Evolutionary conservation across 2,797 vertebrate species (phyloP).

Genomic region (Sibirionetta formosa): DNA sequence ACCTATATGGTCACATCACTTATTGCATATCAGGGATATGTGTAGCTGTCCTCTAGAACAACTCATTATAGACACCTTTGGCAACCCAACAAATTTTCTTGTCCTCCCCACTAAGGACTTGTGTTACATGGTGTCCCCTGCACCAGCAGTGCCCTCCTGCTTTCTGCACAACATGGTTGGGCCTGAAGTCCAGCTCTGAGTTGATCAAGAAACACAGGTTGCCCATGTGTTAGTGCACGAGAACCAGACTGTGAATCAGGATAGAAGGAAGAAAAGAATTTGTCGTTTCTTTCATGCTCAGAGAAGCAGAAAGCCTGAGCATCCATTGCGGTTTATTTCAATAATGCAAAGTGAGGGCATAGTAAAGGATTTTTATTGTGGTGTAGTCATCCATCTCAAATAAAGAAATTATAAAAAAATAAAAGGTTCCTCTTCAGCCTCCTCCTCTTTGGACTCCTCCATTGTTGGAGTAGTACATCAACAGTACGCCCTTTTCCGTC

Average conservation of each 20-base stretch:
- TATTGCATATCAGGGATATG: rapidly evolving
- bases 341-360: slow-evolving; percentile 3
- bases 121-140: not conserved
- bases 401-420: not conserved
- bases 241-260: not conserved
- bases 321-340: not conserved
- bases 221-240: not conserved
- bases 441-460: not conserved
- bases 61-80: not conserved
- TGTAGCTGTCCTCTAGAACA: not conserved
- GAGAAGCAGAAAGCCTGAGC: not conserved
- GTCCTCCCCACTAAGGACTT: not conserved
- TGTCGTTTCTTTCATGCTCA: not conserved
- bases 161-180: rapidly evolving
- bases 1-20: not conserved
- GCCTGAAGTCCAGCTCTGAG: not conserved
- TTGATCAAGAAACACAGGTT: not conserved
- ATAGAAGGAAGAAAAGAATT: not conserved
- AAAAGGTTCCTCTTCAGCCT: not conserved
- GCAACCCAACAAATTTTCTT: not conserved
- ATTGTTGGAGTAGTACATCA: slow-evolving; percentile 40
- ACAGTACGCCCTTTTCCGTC: not conserved
- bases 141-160: not conserved
- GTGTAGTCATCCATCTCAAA: slow-evolving; percentile 24
- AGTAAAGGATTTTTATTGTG: slow-evolving; percentile 19